Evolutionary conservation across 2,113 vertebrate species (phyloP), one percentile per base, ranked within the genome.

Genomic region (Narcine bancroftii): DNA sequence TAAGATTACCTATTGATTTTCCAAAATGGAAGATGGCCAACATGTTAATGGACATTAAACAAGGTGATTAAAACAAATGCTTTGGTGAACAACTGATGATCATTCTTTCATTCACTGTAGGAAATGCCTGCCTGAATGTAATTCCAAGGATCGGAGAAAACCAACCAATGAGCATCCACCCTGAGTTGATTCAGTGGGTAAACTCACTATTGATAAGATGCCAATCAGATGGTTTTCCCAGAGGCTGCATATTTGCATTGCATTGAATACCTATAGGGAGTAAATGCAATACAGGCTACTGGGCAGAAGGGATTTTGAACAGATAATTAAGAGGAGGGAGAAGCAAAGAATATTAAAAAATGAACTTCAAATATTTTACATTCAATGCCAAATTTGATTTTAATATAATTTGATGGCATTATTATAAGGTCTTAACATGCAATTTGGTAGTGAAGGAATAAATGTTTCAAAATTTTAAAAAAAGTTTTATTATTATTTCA

Each of bases 401-500:
- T 66, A 89, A 42, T 89, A 89, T 45, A 60, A n/a, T 33, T 85
- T 85, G n/a, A 89, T 91, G 60, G 7, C 87, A 45, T 39, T 9
- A 91, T 91, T 65, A 91, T 45, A 21, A 66, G 2, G 47, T 47
- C 45, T 65, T 63, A 17, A 83, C n/a, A 33, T 87, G 19, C 50
- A 87, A 63, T 63, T 87, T 39, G 53, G 36, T 89, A 3, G 24
- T 63, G 56, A 89, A 6, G 7, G 60, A 81, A 81, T 50, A 3
- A 56, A 85, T 60, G 77, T 81, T 50, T 81, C 5, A 81, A 85
- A 36, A n/a, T n/a, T n/a, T 56, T 83, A n/a, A 56, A n/a, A 77
- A 45, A n/a, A 50, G 45, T n/a, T 83, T 56, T 85, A 50, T 47
- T 77, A 26, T 81, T 3, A 81, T 33, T 50, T 56, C 29, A 56